These are phyloP conservation scores for Gulo gulo DNA, from an alignment of 2,113 vertebrate genomes.

Conservation along the genomic window DNA sequence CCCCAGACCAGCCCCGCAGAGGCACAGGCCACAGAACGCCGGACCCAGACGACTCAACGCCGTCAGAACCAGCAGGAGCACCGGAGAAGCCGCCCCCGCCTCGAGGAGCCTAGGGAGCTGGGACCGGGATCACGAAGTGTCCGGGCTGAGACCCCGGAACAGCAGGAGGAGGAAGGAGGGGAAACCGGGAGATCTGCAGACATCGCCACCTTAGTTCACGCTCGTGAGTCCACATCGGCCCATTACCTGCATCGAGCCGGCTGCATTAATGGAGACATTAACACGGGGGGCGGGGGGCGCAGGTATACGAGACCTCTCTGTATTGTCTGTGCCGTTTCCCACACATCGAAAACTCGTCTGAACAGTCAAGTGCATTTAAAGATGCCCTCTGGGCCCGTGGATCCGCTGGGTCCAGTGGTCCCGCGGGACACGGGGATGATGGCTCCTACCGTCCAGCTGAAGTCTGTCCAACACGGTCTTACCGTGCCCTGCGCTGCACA, in stretches of 20 bases:
- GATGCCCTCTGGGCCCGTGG: neutral
- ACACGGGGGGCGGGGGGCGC: neutral
- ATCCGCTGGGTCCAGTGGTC: neutral
- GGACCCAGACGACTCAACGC: neutral
- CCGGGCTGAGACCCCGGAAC: neutral
- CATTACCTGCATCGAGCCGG: too few relatives aligned
- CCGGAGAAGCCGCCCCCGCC: neutral
- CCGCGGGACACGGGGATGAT: neutral
- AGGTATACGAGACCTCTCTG: neutral
- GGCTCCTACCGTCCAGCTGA: neutral
- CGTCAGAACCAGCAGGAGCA: neutral
- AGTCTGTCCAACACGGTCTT: neutral
- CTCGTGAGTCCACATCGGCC: rapidly evolving
- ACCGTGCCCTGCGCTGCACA: too few relatives aligned
- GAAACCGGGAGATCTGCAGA: neutral
- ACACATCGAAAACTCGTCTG: neutral
- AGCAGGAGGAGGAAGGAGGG: neutral
- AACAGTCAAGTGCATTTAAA: neutral
- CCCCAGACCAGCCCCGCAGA: neutral
- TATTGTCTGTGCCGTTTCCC: neutral
- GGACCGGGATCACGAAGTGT: too few relatives aligned
- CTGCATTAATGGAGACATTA: neutral
- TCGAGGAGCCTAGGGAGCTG: neutral
- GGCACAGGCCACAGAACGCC: neutral
- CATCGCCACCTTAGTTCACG: too few relatives aligned